Evolutionary conservation across 2,888 invertebrate species (phyloP).

Genomic region (Cheiracanthium punctorium): DNA sequence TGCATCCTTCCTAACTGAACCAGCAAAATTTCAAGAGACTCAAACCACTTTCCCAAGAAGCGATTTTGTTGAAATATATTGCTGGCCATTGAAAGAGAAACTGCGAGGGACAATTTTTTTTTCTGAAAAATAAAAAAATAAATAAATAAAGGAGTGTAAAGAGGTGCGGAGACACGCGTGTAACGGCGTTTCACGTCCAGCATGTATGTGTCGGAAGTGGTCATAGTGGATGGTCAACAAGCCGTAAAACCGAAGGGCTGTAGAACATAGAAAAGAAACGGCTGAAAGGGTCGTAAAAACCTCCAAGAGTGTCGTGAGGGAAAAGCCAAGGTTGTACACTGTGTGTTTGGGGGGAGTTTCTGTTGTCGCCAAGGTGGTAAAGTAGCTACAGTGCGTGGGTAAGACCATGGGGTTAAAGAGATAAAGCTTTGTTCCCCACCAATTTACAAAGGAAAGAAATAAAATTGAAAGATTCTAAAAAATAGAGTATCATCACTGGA

Average conservation of each 20-base stretch:
- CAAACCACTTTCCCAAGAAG: background rate
- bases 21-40: background rate
- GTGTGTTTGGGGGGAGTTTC: background rate
- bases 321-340: background rate
- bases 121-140: no score
- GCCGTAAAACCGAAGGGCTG: constrained; percentile 67
- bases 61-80: background rate
- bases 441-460: no score
- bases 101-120: background rate
- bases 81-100: background rate
- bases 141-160: no score
- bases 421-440: no score
- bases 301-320: constrained; percentile 30
- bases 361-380: constrained; percentile 59
- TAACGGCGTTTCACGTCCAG: background rate
- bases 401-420: no score
- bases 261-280: constrained; percentile 49
- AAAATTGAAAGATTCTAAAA: no score
- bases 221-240: constrained; percentile 68
- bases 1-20: no score
- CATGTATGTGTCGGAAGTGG: constrained; percentile 52
- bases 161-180: constrained; percentile 4
- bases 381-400: no score
- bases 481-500: no score
- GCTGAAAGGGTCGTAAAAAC: constrained; percentile 68